Base-by-base conservation (phyloP, 2,888 invertebrate species). In the Drosophila kanekoi region DNA sequence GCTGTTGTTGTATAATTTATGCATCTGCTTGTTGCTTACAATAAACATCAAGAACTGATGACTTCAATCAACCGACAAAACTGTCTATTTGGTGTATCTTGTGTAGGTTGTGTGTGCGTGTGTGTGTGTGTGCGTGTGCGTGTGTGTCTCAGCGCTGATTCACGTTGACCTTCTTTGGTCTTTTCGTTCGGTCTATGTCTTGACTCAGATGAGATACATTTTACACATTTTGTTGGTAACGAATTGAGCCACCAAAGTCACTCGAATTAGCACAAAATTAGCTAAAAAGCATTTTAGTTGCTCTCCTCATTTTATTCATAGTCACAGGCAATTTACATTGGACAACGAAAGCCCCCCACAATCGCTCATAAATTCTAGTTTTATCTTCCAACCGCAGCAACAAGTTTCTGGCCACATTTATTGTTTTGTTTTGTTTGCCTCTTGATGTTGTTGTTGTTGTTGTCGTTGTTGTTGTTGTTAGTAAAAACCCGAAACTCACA, bases 401-500 rank as follows among this genome's bases (percentile, higher is more conserved):
- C 64, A 62, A 77, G 60, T 76, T 79, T 76, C 47, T 60, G 47
- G 53, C 59, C 60, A 58, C 53, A 65, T 65, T 60, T 63, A 47
- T 74, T 76, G 57, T 58, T 63, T 68, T 54, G 32, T 41, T 32
- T 61, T 41, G 23, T 44, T 33, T 45, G 14, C 18, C 44, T 41
- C 11, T 35, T 51, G 13, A 35, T 49, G 38, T 20, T 47, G 40
- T 48, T 63, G 23, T 51, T 65, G 16, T 35, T 53, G 14, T 48
- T 63, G 23, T 51, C 62, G 16, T 35, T 53, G 14, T 37, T 58
- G 44, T 35, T 54, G 28, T 49, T 47, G 51, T 43, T 57, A 62
- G 76, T 75, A 82, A 77, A 82, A 79, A 72, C 77, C 77, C 71
- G 56, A 82, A 77, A 61, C 51, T 69, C 71, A 74, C 83, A 81